Evolutionary conservation across 2,113 vertebrate genomes (phyloP), one percentile per base, ranked within the genome.

Genomic region (Potamarius usumacintae): DNA sequence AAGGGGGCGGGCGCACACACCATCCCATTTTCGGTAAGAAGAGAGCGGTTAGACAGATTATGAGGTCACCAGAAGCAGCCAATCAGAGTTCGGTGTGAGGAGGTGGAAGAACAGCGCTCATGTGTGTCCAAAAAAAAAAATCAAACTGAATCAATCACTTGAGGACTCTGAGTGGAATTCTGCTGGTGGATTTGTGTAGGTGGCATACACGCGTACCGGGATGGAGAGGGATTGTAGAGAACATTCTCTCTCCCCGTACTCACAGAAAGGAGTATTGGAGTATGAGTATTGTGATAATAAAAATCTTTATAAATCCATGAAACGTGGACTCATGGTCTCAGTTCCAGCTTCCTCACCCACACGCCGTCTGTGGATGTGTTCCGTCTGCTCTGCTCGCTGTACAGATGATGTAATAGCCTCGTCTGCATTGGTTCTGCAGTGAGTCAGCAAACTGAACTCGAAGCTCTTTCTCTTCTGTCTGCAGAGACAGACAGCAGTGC

Each of bases 1-100:
- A 92, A 94, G 93, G 80, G 77, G 62, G 80, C 6, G 81, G 78
- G 60, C 71, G 27, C 53, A 62, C 52, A 60, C 57, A 91, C 91
- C 91, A 89, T 87, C 82, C 86, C 89, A 92, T 88, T 34, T 57
- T 27, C 53, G 52, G 79, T 71, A 53, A 58, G 27, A 84, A 87
- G n/a, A 79, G 58, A 57, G 18, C 15, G 62, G 85, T 57, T 88
- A 60, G 84, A 69, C 85, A 85, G 34, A 18, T 25, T 77, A 5
- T 58, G 81, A 67, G 83, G 25, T 52, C 67, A 34, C 7, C 17
- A 67, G 4, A 53, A 74, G 25, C 62, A 79, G 55, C 76, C 86
- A 80, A 15, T 82, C 30, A 79, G 88, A 87, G 42, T 15, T 27
- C 12, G 7, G n/a, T 17, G 5, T 79, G 48, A 62, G 74, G 85